A percentile compares a stretch with the other conserved stretches of the same genome.
Evolutionary conservation across 2,113 vertebrate species (phyloP).

Genomic region (Sigmodon hispidus): DNA sequence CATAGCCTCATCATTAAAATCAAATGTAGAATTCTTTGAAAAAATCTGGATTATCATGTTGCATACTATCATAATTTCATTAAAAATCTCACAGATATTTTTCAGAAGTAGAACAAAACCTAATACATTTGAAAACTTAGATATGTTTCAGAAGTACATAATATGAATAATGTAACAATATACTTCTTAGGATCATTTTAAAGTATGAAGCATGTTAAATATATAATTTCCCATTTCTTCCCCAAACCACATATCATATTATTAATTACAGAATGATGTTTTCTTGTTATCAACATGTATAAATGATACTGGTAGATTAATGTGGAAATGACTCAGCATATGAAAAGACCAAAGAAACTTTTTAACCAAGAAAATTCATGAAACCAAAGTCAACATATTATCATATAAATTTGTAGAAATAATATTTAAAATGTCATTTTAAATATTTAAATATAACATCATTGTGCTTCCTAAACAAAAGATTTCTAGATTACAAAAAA

Average conservation of each 20-base stretch:
- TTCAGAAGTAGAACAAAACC: background rate
- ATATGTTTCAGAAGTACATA: background rate
- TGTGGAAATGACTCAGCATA: rapidly evolving
- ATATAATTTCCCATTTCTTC: background rate
- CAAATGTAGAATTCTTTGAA: background rate
- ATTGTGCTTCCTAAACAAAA: background rate
- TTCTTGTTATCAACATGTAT: background rate
- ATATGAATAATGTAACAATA: background rate
- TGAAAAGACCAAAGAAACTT: background rate
- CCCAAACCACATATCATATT: background rate
- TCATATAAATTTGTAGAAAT: background rate
- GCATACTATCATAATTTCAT: background rate
- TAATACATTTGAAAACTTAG: background rate
- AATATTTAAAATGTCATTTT: background rate
- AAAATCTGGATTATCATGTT: background rate
- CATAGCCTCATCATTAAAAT: background rate
- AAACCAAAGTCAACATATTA: background rate
- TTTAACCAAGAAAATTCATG: background rate
- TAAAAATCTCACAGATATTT: background rate
- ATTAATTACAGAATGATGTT: background rate
- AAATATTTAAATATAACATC: background rate
- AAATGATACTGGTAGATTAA: background rate
- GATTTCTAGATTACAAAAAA: background rate
- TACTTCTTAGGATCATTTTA: background rate
- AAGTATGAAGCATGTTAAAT: background rate